phyloP scores from a whole-genome alignment of 2,888 invertebrate genomes.

The Lydus trimaculatus region DNA sequence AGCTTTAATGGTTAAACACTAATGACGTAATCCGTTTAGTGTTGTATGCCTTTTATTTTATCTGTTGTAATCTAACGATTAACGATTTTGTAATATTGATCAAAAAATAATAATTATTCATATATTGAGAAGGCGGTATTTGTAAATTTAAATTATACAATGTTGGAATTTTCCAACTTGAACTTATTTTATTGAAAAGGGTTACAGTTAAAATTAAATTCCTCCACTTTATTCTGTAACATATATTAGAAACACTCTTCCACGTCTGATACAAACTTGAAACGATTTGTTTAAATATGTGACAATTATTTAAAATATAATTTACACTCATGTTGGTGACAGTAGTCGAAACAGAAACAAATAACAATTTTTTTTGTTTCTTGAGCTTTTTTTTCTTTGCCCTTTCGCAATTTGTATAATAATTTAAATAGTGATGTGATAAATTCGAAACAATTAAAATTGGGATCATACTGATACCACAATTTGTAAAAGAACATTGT shows the following conservation, averaged over 20 bases:
- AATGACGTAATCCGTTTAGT: slow-evolving; percentile 20
- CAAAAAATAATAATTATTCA: neutral
- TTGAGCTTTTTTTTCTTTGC: no score
- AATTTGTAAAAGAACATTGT: neutral
- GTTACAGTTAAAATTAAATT: slow-evolving; percentile 24
- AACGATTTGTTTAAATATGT: neutral
- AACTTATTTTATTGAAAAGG: neutral
- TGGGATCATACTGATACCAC: neutral
- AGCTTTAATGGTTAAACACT: slow-evolving; percentile 21
- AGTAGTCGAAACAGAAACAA: neutral
- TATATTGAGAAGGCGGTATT: neutral
- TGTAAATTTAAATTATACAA: neutral
- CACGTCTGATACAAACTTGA: neutral
- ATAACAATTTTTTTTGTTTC: no score
- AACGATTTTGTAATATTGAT: slow-evolving; percentile 8
- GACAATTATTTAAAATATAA: neutral
- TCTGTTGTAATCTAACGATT: slow-evolving; percentile 14
- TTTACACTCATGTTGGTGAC: neutral
- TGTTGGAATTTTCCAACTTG: neutral
- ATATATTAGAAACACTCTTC: slow-evolving; percentile 9
- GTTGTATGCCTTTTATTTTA: slow-evolving; percentile 11
- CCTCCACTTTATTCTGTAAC: slow-evolving; percentile 19
- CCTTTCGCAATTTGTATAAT: no score
- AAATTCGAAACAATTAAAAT: neutral
- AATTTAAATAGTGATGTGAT: neutral